Evolutionary conservation across 2,797 vertebrate species (phyloP), one percentile per base, ranked within the genome.

Genomic region (Gallirallus australis): DNA sequence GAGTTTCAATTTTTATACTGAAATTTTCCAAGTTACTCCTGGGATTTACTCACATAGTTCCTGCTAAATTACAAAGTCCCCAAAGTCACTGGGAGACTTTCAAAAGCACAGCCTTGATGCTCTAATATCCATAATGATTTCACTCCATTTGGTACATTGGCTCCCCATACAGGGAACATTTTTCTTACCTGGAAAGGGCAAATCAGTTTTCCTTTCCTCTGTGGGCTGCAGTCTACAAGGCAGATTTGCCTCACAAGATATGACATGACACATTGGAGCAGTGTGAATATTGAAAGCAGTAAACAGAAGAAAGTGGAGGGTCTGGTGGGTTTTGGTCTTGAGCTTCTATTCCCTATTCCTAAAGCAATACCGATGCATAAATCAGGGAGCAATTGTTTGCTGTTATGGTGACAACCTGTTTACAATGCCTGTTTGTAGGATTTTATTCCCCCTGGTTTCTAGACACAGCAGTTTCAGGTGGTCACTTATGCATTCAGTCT

Each of bases 131-230:
- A 9, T 42, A 45, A 85, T 16, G 45, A 71, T 57, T 92, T 89
- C 50, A 17, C 35, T 57, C 53, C 7, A 1, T 20, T 39, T 54
- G 30, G 59, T 57, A 42, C 72, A 75, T 39, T 53, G 8, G 33
- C 3, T 92, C 65, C 82, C 57, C 14, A 4, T 1, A 28, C 57
- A 59, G 40, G 21, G 21, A 2, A 2, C 18, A 6, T 48, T 82
- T 81, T 52, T 72, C 64, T 56, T 57, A 31, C 53, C 45, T 89
- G 69, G 35, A 65, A 89, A 87, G 87, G 40, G 13, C 40, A 77
- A 65, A 59, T 35, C 5, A 21, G 57, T 24, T 91, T 89, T 84
- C 11, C 14, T 89, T 87, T 68, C 53, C 79, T 60, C 60, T 73
- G 0, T 25, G 64, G 40, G n/a, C 27, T 72, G 59, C 42, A 52